These are phyloP conservation scores for Drosophila bipectinata DNA, from an alignment of 1,140 invertebrate genomes.

Conservation along the genomic window DNA sequence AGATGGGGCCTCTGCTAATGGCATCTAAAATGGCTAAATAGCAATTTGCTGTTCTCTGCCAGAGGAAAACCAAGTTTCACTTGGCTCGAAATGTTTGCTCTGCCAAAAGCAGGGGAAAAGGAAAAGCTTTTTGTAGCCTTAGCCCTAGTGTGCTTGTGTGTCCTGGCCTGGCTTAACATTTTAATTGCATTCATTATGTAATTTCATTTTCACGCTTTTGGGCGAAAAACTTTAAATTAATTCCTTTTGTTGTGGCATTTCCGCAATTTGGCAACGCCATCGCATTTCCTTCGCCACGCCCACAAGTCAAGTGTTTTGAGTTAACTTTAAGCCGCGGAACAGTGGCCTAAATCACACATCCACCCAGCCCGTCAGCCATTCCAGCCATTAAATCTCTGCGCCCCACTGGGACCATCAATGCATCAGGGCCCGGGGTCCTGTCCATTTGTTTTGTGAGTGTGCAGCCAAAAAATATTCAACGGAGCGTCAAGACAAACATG, in stretches of 20 bases:
- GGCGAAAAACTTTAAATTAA: slow-evolving; percentile 76
- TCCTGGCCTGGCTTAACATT: slow-evolving; percentile 48
- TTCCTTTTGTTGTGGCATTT: slow-evolving; percentile 76
- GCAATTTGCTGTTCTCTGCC: slow-evolving; percentile 72
- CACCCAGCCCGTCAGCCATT: background rate
- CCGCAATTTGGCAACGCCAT: slow-evolving; percentile 66
- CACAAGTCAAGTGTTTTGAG: slow-evolving; percentile 40
- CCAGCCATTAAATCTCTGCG: background rate
- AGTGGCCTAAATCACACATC: slow-evolving; percentile 8
- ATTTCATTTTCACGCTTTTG: slow-evolving; percentile 76
- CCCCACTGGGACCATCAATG: slow-evolving; percentile 26
- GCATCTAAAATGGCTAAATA: slow-evolving; percentile 81
- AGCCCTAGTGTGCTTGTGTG: slow-evolving; percentile 4
- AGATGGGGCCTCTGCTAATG: slow-evolving; percentile 54
- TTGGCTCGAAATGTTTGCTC: slow-evolving; percentile 51
- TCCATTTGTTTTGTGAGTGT: slow-evolving; percentile 63
- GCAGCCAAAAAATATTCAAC: slow-evolving; percentile 67
- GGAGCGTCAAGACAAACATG: slow-evolving; percentile 80
- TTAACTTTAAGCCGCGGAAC: slow-evolving; percentile 32
- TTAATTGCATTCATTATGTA: slow-evolving; percentile 83
- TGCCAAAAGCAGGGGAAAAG: slow-evolving; percentile 34
- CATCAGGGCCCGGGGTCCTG: slow-evolving; percentile 42
- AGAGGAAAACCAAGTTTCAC: slow-evolving; percentile 51
- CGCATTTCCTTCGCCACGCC: slow-evolving; percentile 36
- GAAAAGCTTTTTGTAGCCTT: slow-evolving; percentile 23